Conservation (phyloP, 2,888 invertebrate species). For the Orthosia gracilis region DNA sequence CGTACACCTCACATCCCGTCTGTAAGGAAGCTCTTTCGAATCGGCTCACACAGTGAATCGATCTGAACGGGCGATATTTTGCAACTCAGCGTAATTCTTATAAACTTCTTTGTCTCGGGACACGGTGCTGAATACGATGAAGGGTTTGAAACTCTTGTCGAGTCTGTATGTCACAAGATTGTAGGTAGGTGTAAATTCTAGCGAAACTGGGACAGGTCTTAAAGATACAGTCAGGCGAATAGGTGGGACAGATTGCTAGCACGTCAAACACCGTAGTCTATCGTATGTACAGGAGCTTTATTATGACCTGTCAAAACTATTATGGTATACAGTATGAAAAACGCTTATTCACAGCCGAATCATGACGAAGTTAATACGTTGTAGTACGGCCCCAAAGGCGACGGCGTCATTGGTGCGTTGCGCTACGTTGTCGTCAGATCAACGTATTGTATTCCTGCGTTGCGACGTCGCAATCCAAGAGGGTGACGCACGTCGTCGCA, state of each 20-base stretch:
- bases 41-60: no score
- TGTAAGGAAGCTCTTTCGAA: neutral
- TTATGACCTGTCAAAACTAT: no score
- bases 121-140: neutral
- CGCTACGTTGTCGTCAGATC: no score
- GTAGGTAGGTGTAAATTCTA: neutral
- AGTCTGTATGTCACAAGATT: neutral
- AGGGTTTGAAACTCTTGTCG: neutral
- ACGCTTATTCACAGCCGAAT: no score
- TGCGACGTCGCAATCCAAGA: no score
- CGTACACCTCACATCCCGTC: neutral
- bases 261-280: neutral
- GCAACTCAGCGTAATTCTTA: neutral
- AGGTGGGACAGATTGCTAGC: neutral
- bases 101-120: neutral
- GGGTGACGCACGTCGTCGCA: no score
- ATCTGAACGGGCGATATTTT: neutral
- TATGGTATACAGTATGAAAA: no score
- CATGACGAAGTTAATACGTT: no score
- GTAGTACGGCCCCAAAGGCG: no score
- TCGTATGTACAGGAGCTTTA: no score
- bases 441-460: no score
- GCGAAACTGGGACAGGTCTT: neutral
- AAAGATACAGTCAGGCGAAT: neutral
- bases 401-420: no score